These are phyloP conservation scores for Ictalurus punctatus DNA, from an alignment of 2,113 vertebrate species.

Conservation along the genomic window DNA sequence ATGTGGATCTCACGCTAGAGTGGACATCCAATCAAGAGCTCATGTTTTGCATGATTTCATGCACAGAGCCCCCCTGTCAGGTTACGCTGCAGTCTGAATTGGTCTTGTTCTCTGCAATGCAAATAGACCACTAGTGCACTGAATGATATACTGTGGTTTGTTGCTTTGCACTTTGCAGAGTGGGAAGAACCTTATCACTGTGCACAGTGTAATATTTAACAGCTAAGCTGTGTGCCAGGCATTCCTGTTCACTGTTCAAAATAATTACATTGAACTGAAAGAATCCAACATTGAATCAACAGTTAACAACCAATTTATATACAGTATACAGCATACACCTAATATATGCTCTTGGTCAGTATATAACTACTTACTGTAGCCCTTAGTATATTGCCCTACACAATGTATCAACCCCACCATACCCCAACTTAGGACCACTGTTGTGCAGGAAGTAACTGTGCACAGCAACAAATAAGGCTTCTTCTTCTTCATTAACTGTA, in stretches of 20 bases:
- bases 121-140: conserved; percentile 40
- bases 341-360: too few species aligned
- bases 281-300: neutral
- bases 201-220: neutral
- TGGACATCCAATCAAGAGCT: conserved; percentile 57
- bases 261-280: neutral
- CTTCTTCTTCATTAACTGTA: too few species aligned
- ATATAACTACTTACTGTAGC: too few species aligned
- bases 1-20: conserved; percentile 51
- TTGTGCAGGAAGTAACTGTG: too few species aligned
- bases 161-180: conserved; percentile 37
- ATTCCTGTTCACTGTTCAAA: neutral
- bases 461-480: too few species aligned
- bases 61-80: conserved; percentile 36
- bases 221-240: neutral
- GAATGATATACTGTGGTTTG: conserved; percentile 40
- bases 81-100: conserved; percentile 26
- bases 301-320: neutral
- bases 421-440: too few species aligned
- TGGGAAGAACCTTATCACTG: neutral
- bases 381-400: too few species aligned
- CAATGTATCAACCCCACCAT: too few species aligned
- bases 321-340: neutral
- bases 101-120: conserved; percentile 45
- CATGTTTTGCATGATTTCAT: conserved; percentile 58